Evolutionary conservation across 2,888 invertebrate genomes (phyloP).

Genomic region (Parapristionchus giblindavisi): DNA sequence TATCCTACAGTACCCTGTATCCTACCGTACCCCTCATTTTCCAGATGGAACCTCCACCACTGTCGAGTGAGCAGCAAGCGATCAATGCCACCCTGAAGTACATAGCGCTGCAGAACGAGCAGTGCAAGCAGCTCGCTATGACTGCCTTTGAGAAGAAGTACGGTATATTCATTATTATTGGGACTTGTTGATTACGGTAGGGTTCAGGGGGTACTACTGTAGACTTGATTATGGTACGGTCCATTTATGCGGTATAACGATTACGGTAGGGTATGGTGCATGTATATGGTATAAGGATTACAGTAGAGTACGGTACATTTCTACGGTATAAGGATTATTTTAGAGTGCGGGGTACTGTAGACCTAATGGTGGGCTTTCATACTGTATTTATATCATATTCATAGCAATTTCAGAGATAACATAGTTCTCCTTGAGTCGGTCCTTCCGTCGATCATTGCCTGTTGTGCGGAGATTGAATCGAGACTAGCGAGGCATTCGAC

Average conservation of each 20-base stretch:
- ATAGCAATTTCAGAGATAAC: conserved; percentile 14
- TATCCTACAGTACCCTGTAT: too few species aligned
- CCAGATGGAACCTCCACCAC: conserved; percentile 20
- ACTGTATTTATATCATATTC: background rate
- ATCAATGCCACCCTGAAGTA: conserved; percentile 5
- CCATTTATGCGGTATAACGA: too few species aligned
- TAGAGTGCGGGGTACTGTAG: too few species aligned
- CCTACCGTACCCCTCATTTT: background rate
- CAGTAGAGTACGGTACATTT: background rate
- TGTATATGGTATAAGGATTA: too few species aligned
- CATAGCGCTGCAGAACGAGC: conserved; percentile 25
- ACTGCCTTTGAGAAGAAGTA: conserved; percentile 34
- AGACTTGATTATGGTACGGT: background rate
- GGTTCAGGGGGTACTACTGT: background rate
- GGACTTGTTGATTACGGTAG: background rate
- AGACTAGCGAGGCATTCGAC: conserved; percentile 44
- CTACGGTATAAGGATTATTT: too few species aligned
- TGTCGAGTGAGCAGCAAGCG: conserved; percentile 13
- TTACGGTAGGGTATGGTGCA: too few species aligned
- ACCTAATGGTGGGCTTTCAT: too few species aligned
- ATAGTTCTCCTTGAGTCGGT: conserved; percentile 35
- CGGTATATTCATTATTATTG: background rate
- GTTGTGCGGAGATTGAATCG: conserved; percentile 43
- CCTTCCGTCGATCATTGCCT: conserved; percentile 45
- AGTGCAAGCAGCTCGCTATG: conserved; percentile 31